Evolutionary conservation across 2,888 invertebrate genomes (phyloP), one percentile per base, ranked within the genome.

Genomic region (Aquatica leii): DNA sequence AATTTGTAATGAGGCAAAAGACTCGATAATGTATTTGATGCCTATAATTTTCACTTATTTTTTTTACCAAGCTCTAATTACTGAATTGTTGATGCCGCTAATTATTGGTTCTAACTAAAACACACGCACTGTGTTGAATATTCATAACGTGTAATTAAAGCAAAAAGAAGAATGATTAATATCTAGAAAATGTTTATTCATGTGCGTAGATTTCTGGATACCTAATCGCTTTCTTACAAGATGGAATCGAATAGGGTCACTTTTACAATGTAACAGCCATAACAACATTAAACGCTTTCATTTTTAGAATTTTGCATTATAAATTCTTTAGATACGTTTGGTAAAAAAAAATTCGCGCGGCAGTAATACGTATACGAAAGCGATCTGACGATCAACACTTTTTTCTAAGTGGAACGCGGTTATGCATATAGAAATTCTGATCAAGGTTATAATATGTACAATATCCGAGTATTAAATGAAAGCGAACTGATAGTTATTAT

Each of bases 401-500:
- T 31, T 31, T 6, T 37, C 9, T 37, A 43, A 9, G 43, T 17
- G 43, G 15, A 43, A 43, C 43, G 43, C 43, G 15, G 14, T 40
- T 40, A 40, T 40, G 17, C 43, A 17, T 43, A 43, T 43, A 43
- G 43, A 43, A 43, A 43, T 43, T 43, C 17, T 15, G n/a, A 12
- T 43, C 43, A 43, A 43, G 43, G 43, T 43, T 43, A 14, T 5
- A 37, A 24, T 24, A 24, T 24, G 24, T 43, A 43, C 43, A 14
- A 5, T n/a, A 40, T 43, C 15, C 14, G 43, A 15, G 9, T 12
- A 12, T 37, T 37, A 43, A 43, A 43, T 43, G 43, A 43, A 43
- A 43, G 43, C 14, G 43, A 43, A 43, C 14, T 43, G 14, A 43
- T 43, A 17, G 15, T 37, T 12, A 3, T 11, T 9, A 31, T 9